Conservation (phyloP, 1,140 invertebrate species). For the Colletes latitarsis region DNA sequence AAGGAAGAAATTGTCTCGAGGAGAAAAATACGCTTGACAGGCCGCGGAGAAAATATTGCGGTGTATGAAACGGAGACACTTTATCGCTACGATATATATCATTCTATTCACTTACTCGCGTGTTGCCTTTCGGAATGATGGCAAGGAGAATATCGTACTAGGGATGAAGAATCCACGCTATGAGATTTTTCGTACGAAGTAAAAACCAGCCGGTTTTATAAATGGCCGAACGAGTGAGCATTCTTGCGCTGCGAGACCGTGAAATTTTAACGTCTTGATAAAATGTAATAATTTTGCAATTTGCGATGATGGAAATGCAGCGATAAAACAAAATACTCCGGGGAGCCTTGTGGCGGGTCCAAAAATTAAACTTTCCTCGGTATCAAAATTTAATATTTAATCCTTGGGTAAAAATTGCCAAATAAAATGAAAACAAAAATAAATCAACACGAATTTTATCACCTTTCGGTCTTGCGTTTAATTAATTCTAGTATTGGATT, state of each 20-base stretch:
- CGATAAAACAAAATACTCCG: neutral
- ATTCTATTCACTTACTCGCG: conserved; percentile 42
- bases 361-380: neutral
- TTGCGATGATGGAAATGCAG: neutral
- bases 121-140: conserved; percentile 26
- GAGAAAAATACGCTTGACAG: conserved; percentile 27
- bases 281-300: neutral
- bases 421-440: too few relatives aligned
- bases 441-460: too few relatives aligned
- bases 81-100: conserved; percentile 41
- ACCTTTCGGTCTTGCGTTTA: too few relatives aligned
- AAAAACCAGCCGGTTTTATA: conserved; percentile 24
- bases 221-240: neutral
- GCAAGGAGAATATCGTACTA: neutral
- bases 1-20: conserved; percentile 20
- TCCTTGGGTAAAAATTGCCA: too few relatives aligned
- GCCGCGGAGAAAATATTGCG: conserved; percentile 26
- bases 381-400: conserved; percentile 18
- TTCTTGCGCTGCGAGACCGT: neutral
- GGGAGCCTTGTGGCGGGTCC: too few relatives aligned
- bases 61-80: conserved; percentile 44
- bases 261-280: neutral
- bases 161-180: conserved; percentile 11
- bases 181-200: conserved; percentile 25
- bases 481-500: too few relatives aligned